A percentile compares a stretch with the other conserved stretches of the same genome.
These are phyloP conservation scores for Aphelocoma coerulescens DNA, from an alignment of 2,113 vertebrate genomes.

Conservation along the genomic window DNA sequence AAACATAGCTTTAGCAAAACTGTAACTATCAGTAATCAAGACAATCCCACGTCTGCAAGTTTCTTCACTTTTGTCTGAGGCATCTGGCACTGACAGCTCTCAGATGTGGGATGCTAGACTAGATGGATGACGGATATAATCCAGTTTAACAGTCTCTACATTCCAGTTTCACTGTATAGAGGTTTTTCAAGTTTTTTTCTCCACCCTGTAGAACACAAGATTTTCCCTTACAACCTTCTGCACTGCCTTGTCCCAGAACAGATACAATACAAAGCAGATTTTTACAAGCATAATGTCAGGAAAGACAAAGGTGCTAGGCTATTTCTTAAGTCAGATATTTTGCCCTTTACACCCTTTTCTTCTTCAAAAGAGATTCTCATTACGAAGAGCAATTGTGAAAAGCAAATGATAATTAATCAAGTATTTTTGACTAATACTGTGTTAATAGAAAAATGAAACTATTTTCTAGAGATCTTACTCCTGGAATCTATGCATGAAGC, in stretches of 20 bases:
- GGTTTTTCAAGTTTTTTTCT: neutral
- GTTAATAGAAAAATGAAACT: neutral
- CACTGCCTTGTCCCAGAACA: neutral
- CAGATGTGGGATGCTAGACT: neutral
- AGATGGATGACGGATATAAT: neutral
- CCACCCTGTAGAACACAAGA: neutral
- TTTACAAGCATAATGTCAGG: neutral
- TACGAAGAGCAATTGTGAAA: neutral
- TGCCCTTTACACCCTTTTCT: neutral
- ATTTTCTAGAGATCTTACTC: neutral
- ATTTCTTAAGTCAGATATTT: neutral
- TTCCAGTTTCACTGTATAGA: neutral
- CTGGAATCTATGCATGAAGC: neutral
- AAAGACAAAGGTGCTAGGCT: neutral
- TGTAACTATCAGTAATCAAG: neutral
- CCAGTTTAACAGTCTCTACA: neutral
- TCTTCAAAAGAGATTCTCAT: neutral
- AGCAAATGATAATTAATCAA: neutral
- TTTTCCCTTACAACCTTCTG: neutral
- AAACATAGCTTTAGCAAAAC: neutral
- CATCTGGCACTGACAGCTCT: constrained; percentile 1
- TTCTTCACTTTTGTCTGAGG: neutral
- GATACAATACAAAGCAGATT: neutral
- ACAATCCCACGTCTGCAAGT: neutral
- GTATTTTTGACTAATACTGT: neutral